Base-by-base conservation (phyloP, 2,888 invertebrate genomes). In the Leptogaster cylindrica region DNA sequence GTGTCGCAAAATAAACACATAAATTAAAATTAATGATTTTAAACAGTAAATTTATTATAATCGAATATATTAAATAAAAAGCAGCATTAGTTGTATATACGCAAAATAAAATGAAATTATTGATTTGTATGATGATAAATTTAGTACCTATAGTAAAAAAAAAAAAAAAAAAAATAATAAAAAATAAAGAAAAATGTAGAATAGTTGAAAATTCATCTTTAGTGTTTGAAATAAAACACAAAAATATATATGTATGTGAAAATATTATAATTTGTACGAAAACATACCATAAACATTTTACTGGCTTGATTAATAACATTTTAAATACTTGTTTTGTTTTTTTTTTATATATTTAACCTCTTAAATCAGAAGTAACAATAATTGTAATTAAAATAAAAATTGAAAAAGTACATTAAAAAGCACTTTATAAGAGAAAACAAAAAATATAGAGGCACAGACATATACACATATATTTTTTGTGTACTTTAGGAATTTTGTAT, bases 381-480 rank as follows among this genome's bases (percentile, higher is more conserved):
- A 28, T 18, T 3, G 14, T 55, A 55, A 36, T 39, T 55, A 33
- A 44, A 5, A 44, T 18, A 46, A 46, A 46, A 46, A 46, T n/a
- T 46, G 46, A 46, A 46, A 16, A 46, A 46, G 46, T 46, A 46
- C 16, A 46, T 46, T n/a, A n/a, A n/a, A n/a, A 41, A 18, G 41
- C 41, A 41, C 41, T 41, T 41, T 41, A 41, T 41, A 41, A 41
- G 7, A 41, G 18, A 41, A 12, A 41, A 41, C 16, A 41, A 41
- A 41, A 41, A 16, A 25, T 25, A 25, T 48, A 48, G 23, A 61
- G 41, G 16, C 61, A 61, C 61, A 61, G 44, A 61, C 61, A 61
- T 61, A 61, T 44, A 61, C 44, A 61, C 44, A 61, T 61, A 61
- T 61, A 61, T 61, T 61, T 61, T 61, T 61, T 61, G 61, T 61